Percentiles rank a stretch among this genome's conserved stretches.
phyloP scores from a whole-genome alignment of 2,888 invertebrate species.

The Machimus rusticus region DNA sequence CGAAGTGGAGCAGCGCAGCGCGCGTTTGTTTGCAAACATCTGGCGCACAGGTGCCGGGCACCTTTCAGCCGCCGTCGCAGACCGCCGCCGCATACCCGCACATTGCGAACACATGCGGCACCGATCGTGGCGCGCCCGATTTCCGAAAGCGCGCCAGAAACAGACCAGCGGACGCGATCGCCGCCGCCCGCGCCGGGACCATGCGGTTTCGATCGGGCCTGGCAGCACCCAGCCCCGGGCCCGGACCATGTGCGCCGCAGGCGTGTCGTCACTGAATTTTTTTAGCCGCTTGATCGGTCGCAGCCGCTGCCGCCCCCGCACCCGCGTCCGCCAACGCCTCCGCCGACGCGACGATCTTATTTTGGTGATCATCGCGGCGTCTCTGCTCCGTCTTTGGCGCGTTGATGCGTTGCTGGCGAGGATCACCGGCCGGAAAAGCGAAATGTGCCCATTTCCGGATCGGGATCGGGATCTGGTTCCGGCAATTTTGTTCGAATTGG shows the following conservation, averaged over 20 bases:
- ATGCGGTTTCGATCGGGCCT: not conserved
- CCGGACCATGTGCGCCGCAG: not conserved
- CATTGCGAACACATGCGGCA: not conserved
- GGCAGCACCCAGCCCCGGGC: not conserved
- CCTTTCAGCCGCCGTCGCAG: slow-evolving; percentile 40
- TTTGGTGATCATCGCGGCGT: not conserved
- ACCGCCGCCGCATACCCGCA: slow-evolving; percentile 28
- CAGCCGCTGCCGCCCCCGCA: slow-evolving; percentile 48
- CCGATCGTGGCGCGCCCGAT: slow-evolving; percentile 42
- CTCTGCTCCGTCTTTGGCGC: not conserved
- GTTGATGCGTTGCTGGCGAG: not conserved
- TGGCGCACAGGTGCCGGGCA: slow-evolving; percentile 49
- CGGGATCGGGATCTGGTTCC: not conserved
- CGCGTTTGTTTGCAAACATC: slow-evolving; percentile 43
- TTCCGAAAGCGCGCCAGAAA: slow-evolving; percentile 50
- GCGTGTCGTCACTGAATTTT: slow-evolving; percentile 15
- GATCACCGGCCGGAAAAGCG: slow-evolving; percentile 16
- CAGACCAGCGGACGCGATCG: not conserved
- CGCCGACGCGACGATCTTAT: not conserved
- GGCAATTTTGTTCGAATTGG: not conserved
- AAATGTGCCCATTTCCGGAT: slow-evolving; percentile 5
- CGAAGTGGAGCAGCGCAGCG: not conserved
- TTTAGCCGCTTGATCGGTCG: not conserved
- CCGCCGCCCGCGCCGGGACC: not conserved
- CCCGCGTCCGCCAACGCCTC: not conserved